A percentile compares a stretch with the other conserved stretches of the same genome.
phyloP scores from a whole-genome alignment of 2,113 vertebrate genomes.

The Macrotis lagotis region DNA sequence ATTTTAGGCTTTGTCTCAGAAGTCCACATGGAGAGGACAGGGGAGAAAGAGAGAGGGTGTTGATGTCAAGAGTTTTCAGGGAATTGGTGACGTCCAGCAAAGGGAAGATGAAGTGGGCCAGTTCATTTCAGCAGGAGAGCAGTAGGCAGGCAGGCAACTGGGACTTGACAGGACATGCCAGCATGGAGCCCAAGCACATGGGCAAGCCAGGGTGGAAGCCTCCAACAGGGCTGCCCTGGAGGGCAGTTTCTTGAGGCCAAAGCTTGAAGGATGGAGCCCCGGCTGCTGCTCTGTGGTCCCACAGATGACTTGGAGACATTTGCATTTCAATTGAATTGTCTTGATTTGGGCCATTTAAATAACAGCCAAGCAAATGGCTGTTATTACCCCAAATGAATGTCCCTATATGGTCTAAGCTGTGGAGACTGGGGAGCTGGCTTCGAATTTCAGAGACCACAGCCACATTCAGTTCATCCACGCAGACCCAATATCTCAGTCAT shows the following conservation, averaged over 20 bases:
- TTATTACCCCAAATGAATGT: constrained; percentile 56
- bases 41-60: constrained; percentile 28
- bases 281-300: not conserved
- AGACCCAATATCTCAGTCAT: too few species aligned
- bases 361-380: constrained; percentile 60
- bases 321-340: constrained; percentile 55
- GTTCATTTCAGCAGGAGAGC: constrained; percentile 24
- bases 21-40: not conserved
- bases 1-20: constrained; percentile 18
- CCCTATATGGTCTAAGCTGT: not conserved
- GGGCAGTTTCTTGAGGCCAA: too few species aligned
- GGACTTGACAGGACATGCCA: too few species aligned
- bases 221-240: not conserved
- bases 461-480: too few species aligned
- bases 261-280: too few species aligned
- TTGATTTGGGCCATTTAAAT: constrained; percentile 61
- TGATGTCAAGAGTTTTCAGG: constrained; percentile 38
- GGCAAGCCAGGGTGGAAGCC: too few species aligned
- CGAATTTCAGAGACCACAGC: not conserved
- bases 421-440: not conserved
- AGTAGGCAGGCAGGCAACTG: not conserved
- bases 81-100: not conserved
- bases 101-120: not conserved
- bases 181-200: constrained; percentile 44
- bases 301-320: constrained; percentile 61